Evolutionary conservation across 2,888 invertebrate genomes (phyloP), one percentile per base, ranked within the genome.

Genomic region (Tipula lateralis): DNA sequence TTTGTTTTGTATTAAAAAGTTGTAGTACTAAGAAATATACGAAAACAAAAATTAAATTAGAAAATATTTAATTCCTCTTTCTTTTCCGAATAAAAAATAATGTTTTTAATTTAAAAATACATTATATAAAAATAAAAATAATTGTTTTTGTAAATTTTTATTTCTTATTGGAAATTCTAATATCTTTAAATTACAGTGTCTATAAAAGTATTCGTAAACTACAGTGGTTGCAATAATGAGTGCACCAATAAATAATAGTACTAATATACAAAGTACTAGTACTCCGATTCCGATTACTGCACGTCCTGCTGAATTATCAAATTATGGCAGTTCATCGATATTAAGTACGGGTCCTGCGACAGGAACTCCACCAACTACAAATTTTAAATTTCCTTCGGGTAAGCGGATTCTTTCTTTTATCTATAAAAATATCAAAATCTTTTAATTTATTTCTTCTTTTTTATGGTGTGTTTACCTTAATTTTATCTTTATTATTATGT

Each of bases 301-400:
- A 12, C 7, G 66, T 19, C 24, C 66, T 24, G 24, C 9, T 7
- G 66, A 66, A 9, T 24, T 66, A 66, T 9, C 66, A 66, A 66
- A 66, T 66, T 66, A 66, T 66, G 66, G 66, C 13, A 66, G 66
- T 19, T 66, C 66, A 66, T 66, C 66, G 66, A 24, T 66, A 24
- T 66, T 66, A 24, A 9, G 9, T 6, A 66, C 66, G 9, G 66
- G 24, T 24, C 66, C 66, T 1, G 24, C 24, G 24, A 66, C 85
- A 83, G 85, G 85, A 84, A 85, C 85, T 5, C 84, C 85, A 34
- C 84, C 85, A 36, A 85, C 83, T 85, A 83, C 85, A 19, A 84
- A 84, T 83, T 84, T 85, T 24, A 85, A 84, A 85, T 84, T 84
- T 83, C 85, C 85, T 29, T 81, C 16, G 85, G 85, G 66, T 66